Evolutionary conservation across 2,113 vertebrate genomes (phyloP).

Genomic region (Dipodomys ordii): DNA sequence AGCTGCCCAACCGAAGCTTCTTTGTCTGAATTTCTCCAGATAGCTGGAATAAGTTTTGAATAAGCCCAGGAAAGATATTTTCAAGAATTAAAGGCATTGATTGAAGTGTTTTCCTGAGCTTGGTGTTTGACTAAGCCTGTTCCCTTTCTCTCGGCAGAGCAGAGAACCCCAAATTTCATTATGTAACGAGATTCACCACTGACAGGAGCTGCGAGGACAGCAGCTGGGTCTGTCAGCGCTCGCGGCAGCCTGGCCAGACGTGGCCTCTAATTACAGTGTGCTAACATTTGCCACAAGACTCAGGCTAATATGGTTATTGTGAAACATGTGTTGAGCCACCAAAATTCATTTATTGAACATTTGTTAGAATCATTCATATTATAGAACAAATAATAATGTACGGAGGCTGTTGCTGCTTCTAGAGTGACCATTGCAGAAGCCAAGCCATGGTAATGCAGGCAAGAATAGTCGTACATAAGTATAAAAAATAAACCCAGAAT

Average conservation of each 20-base stretch:
- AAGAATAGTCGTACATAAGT: background rate
- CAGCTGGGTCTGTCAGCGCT: background rate
- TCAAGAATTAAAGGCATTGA: slow-evolving; percentile 22
- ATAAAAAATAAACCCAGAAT: background rate
- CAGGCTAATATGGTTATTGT: slow-evolving; percentile 49
- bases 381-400: background rate
- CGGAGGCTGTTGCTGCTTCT: background rate
- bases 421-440: background rate
- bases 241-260: background rate
- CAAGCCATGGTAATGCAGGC: background rate
- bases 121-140: slow-evolving; percentile 24
- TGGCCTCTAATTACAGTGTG: too few relatives aligned
- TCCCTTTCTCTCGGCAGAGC: background rate
- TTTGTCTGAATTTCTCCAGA: background rate
- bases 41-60: slow-evolving; percentile 9
- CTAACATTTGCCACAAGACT: background rate
- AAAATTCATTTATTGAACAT: slow-evolving; percentile 36
- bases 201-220: background rate
- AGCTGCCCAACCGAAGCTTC: background rate
- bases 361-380: slow-evolving; percentile 47
- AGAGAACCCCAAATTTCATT: background rate
- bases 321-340: slow-evolving; percentile 22
- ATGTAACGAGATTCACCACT: background rate
- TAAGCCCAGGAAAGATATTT: background rate
- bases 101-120: background rate